Evolutionary conservation across 2,888 invertebrate genomes (phyloP).

Genomic region (Noctua janthe): DNA sequence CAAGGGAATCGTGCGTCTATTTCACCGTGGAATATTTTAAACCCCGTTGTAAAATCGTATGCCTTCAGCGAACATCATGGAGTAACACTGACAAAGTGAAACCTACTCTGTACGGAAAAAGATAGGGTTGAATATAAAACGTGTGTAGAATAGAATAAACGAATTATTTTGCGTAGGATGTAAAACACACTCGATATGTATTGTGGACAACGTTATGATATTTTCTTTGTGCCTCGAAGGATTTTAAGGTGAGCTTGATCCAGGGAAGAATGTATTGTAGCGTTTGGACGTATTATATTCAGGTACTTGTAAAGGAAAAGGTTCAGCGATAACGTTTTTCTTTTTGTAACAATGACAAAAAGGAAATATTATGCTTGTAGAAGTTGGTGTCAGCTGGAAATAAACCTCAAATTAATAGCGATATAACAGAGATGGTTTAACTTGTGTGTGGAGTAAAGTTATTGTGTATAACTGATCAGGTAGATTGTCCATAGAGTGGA

Average conservation of each 20-base stretch:
- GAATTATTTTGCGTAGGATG: slow-evolving; percentile 53
- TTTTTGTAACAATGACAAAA: slow-evolving; percentile 24
- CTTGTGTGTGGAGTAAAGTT: not conserved
- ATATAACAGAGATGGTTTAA: not conserved
- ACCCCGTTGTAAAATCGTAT: slow-evolving; percentile 47
- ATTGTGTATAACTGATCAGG: slow-evolving; percentile 1
- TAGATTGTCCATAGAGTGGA: not conserved
- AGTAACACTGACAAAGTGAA: not conserved
- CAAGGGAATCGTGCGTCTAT: slow-evolving; percentile 52
- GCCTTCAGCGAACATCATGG: slow-evolving; percentile 9
- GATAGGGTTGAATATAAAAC: slow-evolving; percentile 19
- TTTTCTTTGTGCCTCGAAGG: slow-evolving; percentile 55
- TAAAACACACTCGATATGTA: slow-evolving; percentile 58
- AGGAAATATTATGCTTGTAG: slow-evolving; percentile 10
- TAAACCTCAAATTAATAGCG: slow-evolving; percentile 15
- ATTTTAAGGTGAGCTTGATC: slow-evolving; percentile 54
- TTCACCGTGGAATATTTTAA: slow-evolving; percentile 54
- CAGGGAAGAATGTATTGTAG: slow-evolving; percentile 52
- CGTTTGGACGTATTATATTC: slow-evolving; percentile 19
- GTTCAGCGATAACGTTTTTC: slow-evolving; percentile 17
- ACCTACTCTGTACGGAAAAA: fast-evolving
- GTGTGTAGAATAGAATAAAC: slow-evolving; percentile 28
- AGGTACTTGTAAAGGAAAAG: slow-evolving; percentile 27
- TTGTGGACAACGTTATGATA: slow-evolving; percentile 61
- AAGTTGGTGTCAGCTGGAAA: slow-evolving; percentile 31